phyloP scores from a whole-genome alignment of 2,888 invertebrate genomes.

The Pomacea canaliculata region DNA sequence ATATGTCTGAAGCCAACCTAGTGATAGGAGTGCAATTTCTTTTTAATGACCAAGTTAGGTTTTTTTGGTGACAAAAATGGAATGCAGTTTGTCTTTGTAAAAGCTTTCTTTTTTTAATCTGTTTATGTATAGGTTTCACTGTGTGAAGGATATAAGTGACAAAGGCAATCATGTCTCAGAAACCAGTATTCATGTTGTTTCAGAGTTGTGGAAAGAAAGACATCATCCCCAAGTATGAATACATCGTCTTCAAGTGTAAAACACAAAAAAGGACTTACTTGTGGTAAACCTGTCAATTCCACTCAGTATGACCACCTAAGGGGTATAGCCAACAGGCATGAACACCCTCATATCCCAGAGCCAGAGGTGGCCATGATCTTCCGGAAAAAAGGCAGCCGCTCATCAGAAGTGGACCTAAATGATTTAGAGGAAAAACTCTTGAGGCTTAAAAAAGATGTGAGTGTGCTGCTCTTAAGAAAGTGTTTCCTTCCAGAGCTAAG shows the following conservation, averaged over 20 bases:
- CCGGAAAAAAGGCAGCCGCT: conserved; percentile 57
- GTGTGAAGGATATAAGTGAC: too few relatives aligned
- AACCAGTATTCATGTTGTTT: background rate
- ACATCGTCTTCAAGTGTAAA: conserved; percentile 19
- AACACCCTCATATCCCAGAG: conserved; percentile 87
- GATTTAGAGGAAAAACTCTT: conserved; percentile 62
- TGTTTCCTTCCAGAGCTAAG: too few relatives aligned
- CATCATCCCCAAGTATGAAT: conserved; percentile 14
- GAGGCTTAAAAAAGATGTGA: conserved; percentile 23
- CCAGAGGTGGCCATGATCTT: conserved; percentile 73
- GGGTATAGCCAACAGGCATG: conserved; percentile 85
- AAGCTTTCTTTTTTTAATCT: too few relatives aligned
- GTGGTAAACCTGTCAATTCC: conserved; percentile 83
- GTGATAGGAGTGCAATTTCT: too few relatives aligned
- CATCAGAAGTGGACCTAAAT: conserved; percentile 64
- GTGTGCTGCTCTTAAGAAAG: background rate
- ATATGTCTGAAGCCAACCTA: too few relatives aligned
- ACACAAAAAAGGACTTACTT: conserved; percentile 73
- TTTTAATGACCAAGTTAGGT: too few relatives aligned
- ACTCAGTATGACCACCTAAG: conserved; percentile 85
- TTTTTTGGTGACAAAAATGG: too few relatives aligned
- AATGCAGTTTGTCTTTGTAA: too few relatives aligned
- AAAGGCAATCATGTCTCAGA: too few relatives aligned
- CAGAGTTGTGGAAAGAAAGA: conserved; percentile 6
- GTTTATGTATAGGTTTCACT: too few relatives aligned